A percentile compares a stretch with the other conserved stretches of the same genome.
These are phyloP conservation scores for Nyctereutes procyonoides DNA, from an alignment of 2,113 vertebrate genomes.

Conservation along the genomic window DNA sequence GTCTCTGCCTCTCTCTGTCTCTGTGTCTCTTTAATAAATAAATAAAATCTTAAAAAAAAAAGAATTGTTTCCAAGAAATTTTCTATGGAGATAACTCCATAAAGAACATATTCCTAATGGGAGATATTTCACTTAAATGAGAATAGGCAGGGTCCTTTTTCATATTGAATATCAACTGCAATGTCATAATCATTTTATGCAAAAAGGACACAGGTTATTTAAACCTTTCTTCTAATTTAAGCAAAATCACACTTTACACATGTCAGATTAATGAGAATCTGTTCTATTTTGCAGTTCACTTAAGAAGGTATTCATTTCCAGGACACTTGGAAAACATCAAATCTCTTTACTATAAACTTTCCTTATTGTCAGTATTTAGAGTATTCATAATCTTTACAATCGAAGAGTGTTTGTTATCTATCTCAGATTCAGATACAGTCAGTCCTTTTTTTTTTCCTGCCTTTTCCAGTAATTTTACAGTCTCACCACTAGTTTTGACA, in stretches of 20 bases:
- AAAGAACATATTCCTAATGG: background rate
- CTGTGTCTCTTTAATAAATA: no score
- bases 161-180: background rate
- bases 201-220: background rate
- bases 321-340: background rate
- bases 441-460: background rate
- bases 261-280: background rate
- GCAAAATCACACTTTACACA: background rate
- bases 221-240: background rate
- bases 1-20: no score
- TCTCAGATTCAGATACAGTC: background rate
- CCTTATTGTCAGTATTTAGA: background rate
- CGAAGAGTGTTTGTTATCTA: background rate
- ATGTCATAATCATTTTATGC: background rate
- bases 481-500: background rate
- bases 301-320: background rate
- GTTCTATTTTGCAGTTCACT: background rate
- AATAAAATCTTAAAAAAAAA: no score
- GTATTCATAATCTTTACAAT: background rate
- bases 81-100: background rate
- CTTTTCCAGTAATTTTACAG: background rate
- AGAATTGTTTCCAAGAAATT: background rate
- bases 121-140: slow-evolving; percentile 5
- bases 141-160: background rate
- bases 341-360: background rate